Evolutionary conservation across 2,888 invertebrate species (phyloP).

Genomic region (Aquatica leii): DNA sequence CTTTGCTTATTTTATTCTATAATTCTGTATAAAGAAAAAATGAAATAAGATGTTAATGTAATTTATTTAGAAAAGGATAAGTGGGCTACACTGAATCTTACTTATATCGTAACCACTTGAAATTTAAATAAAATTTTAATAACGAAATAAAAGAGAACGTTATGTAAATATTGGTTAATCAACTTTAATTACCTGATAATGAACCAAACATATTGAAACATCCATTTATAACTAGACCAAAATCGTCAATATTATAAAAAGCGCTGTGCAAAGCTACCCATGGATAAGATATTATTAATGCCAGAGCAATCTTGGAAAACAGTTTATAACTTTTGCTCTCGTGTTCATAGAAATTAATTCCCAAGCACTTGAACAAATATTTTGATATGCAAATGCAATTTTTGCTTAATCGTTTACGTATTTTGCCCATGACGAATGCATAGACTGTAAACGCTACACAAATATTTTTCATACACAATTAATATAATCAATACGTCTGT

Average conservation of each 20-base stretch:
- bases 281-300: background rate
- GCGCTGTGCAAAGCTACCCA: background rate
- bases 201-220: background rate
- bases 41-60: no score
- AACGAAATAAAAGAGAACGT: no score
- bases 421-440: background rate
- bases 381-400: slow-evolving; percentile 3
- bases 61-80: no score
- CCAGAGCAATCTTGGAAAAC: background rate
- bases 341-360: slow-evolving; percentile 13
- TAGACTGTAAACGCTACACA: background rate
- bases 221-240: slow-evolving; percentile 7
- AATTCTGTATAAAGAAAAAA: no score
- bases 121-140: no score
- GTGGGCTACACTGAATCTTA: no score
- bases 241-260: background rate
- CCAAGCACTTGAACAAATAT: slow-evolving; percentile 3
- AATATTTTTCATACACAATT: no score
- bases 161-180: no score
- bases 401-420: background rate
- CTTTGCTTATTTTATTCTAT: no score
- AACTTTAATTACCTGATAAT: slow-evolving; percentile 1
- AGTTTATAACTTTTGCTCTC: background rate
- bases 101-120: no score
- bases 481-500: no score